These are phyloP conservation scores for Macaca mulatta DNA, from an alignment of 2,113 vertebrate species.

Conservation along the genomic window DNA sequence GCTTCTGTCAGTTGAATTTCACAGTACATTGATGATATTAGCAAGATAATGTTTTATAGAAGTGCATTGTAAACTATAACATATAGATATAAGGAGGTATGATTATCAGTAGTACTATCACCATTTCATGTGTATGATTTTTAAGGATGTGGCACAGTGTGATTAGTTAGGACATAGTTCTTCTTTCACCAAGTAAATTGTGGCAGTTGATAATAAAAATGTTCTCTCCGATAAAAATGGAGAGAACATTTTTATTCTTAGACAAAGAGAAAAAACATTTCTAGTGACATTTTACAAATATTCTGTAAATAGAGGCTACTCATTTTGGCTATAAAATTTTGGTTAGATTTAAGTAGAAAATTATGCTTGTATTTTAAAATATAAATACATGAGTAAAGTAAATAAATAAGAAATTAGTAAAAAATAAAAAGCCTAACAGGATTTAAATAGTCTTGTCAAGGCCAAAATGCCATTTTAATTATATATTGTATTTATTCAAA, in stretches of 20 bases:
- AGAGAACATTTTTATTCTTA: neutral
- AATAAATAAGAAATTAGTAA: neutral
- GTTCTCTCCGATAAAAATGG: neutral
- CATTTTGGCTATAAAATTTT: slow-evolving; percentile 27
- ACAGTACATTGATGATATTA: neutral
- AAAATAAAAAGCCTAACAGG: neutral
- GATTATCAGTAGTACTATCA: neutral
- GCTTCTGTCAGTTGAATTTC: neutral
- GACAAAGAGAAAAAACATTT: neutral
- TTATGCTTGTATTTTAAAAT: slow-evolving; percentile 13
- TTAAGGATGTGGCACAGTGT: neutral
- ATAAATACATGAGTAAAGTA: neutral
- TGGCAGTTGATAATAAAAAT: neutral
- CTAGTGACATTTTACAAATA: neutral
- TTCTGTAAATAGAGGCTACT: neutral
- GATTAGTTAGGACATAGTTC: neutral
- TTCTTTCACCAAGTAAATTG: neutral
- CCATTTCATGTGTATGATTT: neutral
- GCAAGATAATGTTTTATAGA: neutral
- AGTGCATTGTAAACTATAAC: neutral
- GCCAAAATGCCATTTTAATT: slow-evolving; percentile 21
- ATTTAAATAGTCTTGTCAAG: neutral
- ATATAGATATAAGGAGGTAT: neutral
- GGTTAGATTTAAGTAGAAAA: neutral
- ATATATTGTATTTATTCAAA: neutral